These are phyloP conservation scores for Lucilia sericata DNA, from an alignment of 1,140 invertebrate species.

Conservation along the genomic window DNA sequence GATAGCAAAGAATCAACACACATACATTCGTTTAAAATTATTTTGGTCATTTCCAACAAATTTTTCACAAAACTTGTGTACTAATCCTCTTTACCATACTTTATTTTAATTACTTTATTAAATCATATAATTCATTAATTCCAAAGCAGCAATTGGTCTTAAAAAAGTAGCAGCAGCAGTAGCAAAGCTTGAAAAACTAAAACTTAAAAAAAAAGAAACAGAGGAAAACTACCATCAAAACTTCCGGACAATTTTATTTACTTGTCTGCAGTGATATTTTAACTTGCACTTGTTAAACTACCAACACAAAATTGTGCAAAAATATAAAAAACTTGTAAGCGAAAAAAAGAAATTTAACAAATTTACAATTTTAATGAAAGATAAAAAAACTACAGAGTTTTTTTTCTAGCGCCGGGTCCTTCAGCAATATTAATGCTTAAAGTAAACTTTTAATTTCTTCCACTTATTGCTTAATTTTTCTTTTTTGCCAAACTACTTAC, in stretches of 20 bases:
- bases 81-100: not conserved
- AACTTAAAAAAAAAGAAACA: not conserved
- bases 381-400: not conserved
- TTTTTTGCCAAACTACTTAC: not conserved
- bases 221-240: not conserved
- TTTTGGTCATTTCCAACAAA: not conserved
- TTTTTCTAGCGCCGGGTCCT: not conserved
- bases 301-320: not conserved
- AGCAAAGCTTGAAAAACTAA: not conserved
- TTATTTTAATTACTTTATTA: conserved; percentile 21
- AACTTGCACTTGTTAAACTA: conserved; percentile 15
- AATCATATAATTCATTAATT: conserved; percentile 33
- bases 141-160: not conserved
- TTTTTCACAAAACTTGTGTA: not conserved
- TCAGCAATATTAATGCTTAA: conserved; percentile 28
- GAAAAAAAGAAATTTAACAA: not conserved
- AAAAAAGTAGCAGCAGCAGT: not conserved
- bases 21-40: too few relatives aligned
- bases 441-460: conserved; percentile 42
- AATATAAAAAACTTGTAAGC: not conserved
- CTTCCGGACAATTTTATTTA: conserved; percentile 26
- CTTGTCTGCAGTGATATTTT: conserved; percentile 23
- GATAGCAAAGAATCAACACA: too few relatives aligned
- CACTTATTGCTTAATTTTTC: conserved; percentile 17
- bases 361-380: conserved; percentile 13